Evolutionary conservation across 2,797 vertebrate genomes (phyloP).

Genomic region (Sebastes miniatus): DNA sequence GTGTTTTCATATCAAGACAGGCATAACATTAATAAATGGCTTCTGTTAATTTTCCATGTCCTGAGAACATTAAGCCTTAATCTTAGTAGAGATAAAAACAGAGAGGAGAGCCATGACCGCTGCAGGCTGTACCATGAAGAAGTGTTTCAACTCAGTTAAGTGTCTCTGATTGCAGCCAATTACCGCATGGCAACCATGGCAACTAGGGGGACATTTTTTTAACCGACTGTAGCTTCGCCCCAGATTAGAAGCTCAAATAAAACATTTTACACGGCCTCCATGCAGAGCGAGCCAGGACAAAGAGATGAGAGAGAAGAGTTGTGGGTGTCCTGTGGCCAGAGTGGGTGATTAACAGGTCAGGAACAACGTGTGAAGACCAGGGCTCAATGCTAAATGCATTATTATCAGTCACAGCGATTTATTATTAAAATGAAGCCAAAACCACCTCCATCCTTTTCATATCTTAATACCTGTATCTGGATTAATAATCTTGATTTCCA

Average conservation of each 20-base stretch:
- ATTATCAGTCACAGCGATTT: constrained; percentile 34
- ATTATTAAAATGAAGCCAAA: constrained; percentile 23
- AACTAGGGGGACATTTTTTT: constrained; percentile 36
- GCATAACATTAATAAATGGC: not conserved
- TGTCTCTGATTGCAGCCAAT: constrained; percentile 52
- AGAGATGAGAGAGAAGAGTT: constrained; percentile 44
- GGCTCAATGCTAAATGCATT: constrained; percentile 5
- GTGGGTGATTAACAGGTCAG: constrained; percentile 67
- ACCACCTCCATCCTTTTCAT: constrained; percentile 5
- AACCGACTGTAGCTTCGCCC: not conserved
- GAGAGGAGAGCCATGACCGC: not conserved
- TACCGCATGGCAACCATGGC: constrained; percentile 46
- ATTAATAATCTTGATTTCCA: constrained; percentile 5
- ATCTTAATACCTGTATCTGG: not conserved
- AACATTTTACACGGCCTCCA: constrained; percentile 45
- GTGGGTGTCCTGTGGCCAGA: constrained; percentile 46
- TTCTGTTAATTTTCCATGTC: not conserved
- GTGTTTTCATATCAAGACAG: not conserved
- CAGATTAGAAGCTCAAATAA: constrained; percentile 52
- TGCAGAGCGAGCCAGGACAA: constrained; percentile 1
- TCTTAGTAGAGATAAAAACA: not conserved
- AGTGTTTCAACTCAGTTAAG: constrained; percentile 28
- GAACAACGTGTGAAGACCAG: constrained; percentile 22
- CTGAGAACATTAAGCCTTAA: constrained; percentile 2
- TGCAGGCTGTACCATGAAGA: constrained; percentile 18